A percentile compares a stretch with the other conserved stretches of the same genome.
phyloP scores from a whole-genome alignment of 2,888 invertebrate genomes.

The Apamea monoglypha region DNA sequence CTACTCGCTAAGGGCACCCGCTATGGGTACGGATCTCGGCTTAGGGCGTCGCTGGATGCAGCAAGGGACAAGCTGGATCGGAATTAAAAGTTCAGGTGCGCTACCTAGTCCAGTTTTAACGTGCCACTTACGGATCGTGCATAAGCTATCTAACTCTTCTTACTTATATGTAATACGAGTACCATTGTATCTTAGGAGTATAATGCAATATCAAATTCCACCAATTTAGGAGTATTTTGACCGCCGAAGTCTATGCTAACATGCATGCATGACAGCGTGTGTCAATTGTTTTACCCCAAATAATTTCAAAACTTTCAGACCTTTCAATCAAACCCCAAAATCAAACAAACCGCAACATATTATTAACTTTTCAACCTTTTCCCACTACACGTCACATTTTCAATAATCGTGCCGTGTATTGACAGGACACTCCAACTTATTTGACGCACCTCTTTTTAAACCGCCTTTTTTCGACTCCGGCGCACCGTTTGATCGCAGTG shows the following conservation, averaged over 20 bases:
- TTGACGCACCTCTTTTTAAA: conserved; percentile 68
- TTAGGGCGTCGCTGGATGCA: too few relatives aligned
- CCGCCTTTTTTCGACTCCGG: conserved; percentile 71
- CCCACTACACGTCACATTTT: conserved; percentile 72
- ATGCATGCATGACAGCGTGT: background rate
- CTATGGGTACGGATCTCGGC: too few relatives aligned
- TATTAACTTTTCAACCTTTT: conserved; percentile 67
- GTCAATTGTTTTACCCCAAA: background rate
- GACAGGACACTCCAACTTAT: conserved; percentile 78
- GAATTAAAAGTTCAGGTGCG: background rate
- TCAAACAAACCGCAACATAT: conserved; percentile 61
- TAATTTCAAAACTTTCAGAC: background rate
- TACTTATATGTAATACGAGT: background rate
- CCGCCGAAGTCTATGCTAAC: too few relatives aligned
- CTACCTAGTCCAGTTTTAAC: background rate
- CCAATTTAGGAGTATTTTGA: background rate
- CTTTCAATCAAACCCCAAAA: conserved; percentile 53
- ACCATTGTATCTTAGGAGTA: background rate
- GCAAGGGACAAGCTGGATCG: too few relatives aligned
- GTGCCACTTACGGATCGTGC: background rate
- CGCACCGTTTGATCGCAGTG: conserved; percentile 86
- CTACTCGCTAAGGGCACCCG: too few relatives aligned
- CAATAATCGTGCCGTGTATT: conserved; percentile 78
- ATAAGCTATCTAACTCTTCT: background rate
- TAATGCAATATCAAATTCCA: background rate